phyloP scores from a whole-genome alignment of 2,113 vertebrate genomes.

The Lepus timidus region DNA sequence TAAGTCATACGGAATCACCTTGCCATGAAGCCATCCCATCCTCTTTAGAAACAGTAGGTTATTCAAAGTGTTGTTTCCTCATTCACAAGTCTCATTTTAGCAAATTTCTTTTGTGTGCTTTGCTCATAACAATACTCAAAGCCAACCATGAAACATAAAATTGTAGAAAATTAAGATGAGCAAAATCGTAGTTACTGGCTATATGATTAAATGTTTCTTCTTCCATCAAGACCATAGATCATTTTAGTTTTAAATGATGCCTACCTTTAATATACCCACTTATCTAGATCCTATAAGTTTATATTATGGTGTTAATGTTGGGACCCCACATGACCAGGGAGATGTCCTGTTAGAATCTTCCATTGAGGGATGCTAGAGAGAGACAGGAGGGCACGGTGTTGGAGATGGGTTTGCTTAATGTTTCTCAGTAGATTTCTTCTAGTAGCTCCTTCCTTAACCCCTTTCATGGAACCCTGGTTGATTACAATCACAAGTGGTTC shows the following conservation, averaged over 20 bases:
- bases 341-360: not conserved
- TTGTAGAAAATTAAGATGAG: not conserved
- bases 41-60: not conserved
- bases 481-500: not conserved
- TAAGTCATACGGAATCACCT: not conserved
- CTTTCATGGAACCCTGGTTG: not conserved
- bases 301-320: not conserved
- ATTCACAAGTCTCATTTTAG: not conserved
- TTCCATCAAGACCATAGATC: not conserved
- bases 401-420: not conserved
- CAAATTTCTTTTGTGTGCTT: not conserved
- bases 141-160: not conserved
- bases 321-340: not conserved
- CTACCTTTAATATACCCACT: not conserved
- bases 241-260: not conserved
- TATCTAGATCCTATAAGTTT: not conserved
- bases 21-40: not conserved
- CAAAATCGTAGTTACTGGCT: not conserved
- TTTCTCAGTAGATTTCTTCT: not conserved
- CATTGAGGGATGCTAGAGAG: no score
- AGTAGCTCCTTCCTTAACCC: not conserved
- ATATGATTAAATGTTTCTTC: not conserved
- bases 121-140: not conserved
- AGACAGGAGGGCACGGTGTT: not conserved
- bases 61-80: not conserved